Base-by-base conservation (phyloP, 2,797 vertebrate genomes). In the Cygnus olor region DNA sequence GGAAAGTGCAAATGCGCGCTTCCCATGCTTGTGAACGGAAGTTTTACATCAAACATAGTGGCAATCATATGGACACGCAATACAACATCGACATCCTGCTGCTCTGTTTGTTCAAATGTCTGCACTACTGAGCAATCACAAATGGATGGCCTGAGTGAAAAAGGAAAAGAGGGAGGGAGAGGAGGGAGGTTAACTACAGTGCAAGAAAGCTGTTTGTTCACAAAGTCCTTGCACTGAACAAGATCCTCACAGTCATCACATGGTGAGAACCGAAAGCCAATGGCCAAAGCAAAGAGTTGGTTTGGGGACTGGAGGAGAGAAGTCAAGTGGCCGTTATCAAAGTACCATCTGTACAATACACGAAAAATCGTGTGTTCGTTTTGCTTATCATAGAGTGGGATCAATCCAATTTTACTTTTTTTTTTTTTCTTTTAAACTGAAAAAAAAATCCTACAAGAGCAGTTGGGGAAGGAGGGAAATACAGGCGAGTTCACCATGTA, bases 11-110 rank as follows among this genome's bases (percentile, higher is more conserved):
- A 28, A 38, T 0, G 18, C 68, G 56, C 88, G 15, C 93, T 93
- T 90, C 47, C 73, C 90, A 54, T 34, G 78, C 40, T 11, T 19
- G 24, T 3, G 13, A 93, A 90, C 0, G 34, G 74, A 89, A 85
- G 94, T 71, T 85, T 74, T 56, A 95, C 95, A 95, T 88, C 94
- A 93, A 96, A 94, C 94, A 82, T 95, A 96, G 94, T 92, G 95
- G 95, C 95, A 90, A 70, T 91, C 89, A 40, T 92, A 81, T 1
- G 34, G 94, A 94, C 93, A 91, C 68, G 90, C 73, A 69, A 56
- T 60, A 93, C 96, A 84, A 95, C 93, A 92, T 58, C 17, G n/a
- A 96, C 91, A 94, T 91, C 91, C 92, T 88, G 94, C 96, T 95
- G 94, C 92, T 95, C 94, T 38, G 76, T 64, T 91, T 73, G 72